phyloP scores from a whole-genome alignment of 1,140 invertebrate species.

The Eueides isabella region DNA sequence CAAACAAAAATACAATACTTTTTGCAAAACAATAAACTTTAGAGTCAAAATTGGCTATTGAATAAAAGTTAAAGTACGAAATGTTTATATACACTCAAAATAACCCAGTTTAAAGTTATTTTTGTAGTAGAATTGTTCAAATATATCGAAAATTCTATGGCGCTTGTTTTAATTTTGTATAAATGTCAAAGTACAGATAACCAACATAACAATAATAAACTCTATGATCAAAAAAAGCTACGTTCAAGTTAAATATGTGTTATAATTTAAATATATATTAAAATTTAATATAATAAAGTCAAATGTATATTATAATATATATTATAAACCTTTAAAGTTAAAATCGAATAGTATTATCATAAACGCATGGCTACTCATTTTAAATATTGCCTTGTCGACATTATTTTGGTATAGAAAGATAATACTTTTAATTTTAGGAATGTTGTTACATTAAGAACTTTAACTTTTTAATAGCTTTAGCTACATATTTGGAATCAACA shows the following conservation, averaged over 20 bases:
- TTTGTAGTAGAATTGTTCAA: conserved; percentile 35
- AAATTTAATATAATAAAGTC: too few species aligned
- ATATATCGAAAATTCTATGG: conserved; percentile 60
- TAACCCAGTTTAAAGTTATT: conserved; percentile 9
- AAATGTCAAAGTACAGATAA: conserved; percentile 50
- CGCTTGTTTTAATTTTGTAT: conserved; percentile 76
- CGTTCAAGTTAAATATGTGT: neutral
- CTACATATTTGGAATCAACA: too few species aligned
- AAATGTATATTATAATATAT: too few species aligned
- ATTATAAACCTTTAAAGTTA: too few species aligned
- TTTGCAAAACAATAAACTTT: neutral
- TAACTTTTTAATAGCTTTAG: too few species aligned
- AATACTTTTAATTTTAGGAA: too few species aligned
- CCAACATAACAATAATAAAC: conserved; percentile 44
- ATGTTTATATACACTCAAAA: conserved; percentile 11
- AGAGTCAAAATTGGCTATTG: neutral
- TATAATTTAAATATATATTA: too few species aligned
- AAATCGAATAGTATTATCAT: too few species aligned
- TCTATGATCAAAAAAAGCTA: neutral
- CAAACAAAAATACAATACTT: conserved; percentile 40
- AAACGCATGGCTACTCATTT: too few species aligned
- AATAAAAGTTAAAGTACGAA: neutral
- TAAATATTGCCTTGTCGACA: too few species aligned
- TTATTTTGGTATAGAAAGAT: too few species aligned
- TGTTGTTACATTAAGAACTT: too few species aligned